Base-by-base conservation (phyloP, 2,888 invertebrate species). In the Drosophila mayaguana region DNA sequence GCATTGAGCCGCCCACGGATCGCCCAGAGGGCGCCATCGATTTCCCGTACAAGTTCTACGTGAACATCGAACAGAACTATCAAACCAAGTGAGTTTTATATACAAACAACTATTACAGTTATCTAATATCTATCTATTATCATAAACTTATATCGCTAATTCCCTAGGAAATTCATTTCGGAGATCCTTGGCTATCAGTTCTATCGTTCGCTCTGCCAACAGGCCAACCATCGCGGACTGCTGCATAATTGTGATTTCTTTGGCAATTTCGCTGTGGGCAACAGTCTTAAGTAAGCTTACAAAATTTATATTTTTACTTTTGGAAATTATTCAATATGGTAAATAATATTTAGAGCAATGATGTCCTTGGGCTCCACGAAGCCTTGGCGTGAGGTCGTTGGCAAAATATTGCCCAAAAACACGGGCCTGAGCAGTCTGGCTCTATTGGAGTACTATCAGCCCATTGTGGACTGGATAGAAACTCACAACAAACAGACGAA, bases 231-330 rank as follows among this genome's bases (percentile, higher is more conserved):
- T 91, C 95, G 95, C 0, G 94, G 94, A 7, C 95, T 96, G 9
- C 94, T 98, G 9, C 96, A 97, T 64, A 95, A 96, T 84, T 98
- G 98, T 90, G 97, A 98, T 88, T 97, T 98, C 85, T 97, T 96
- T 92, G 94, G 95, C 82, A 97, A 96, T 81, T 94, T 94, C 3
- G 95, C 94, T 46, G 97, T 97, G 53, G 98, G 98, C 63, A 95
- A 95, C 80, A 94, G 94, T 12, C 91, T 96, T 1, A 93, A 94
- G 92, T 92, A 62, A 57, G 76, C 4, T 14, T 6, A 34, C 4
- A 3, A 22, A 43, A 3, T 1, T 4, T 7, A 7, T 28, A 28
- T 28, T 28, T 28, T 22, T 14, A 12, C 22, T 3, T 28, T 8
- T 1, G 2, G 7, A 28, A 28, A 28, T 28, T 14, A 3, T 1